phyloP scores from a whole-genome alignment of 2,888 invertebrate genomes.

The Scaptomyza reducta region DNA sequence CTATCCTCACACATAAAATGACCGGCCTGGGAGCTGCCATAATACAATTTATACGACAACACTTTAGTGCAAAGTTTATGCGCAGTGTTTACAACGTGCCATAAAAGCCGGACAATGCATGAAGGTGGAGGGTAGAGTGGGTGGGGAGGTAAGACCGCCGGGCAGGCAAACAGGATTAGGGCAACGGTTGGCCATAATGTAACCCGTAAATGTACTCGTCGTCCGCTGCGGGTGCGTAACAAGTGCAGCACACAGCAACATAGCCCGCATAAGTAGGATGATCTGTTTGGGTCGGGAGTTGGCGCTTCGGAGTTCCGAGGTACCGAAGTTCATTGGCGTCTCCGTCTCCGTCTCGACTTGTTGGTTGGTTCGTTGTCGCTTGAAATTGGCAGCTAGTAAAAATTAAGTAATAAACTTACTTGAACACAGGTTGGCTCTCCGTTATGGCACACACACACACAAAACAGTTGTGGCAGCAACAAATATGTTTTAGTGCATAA shows the following conservation, averaged over 20 bases:
- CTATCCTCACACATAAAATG: constrained; percentile 50
- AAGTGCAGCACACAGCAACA: constrained; percentile 56
- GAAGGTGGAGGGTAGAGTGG: neutral
- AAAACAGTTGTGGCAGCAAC: constrained; percentile 40
- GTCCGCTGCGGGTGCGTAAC: constrained; percentile 65
- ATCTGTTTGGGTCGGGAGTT: constrained; percentile 18
- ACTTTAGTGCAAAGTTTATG: constrained; percentile 79
- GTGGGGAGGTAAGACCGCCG: too few species aligned
- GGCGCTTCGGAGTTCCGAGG: neutral
- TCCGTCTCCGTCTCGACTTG: constrained; percentile 22
- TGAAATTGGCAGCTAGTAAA: constrained; percentile 78
- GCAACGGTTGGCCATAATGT: constrained; percentile 57
- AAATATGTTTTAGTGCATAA: constrained; percentile 49
- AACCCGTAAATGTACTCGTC: constrained; percentile 56
- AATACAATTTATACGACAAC: constrained; percentile 80
- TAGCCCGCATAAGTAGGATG: constrained; percentile 61
- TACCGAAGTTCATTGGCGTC: constrained; percentile 41
- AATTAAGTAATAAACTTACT: constrained; percentile 76
- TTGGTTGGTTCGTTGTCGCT: constrained; percentile 52
- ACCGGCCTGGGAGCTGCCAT: constrained; percentile 76
- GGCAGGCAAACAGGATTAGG: constrained; percentile 35
- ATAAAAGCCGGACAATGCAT: constrained; percentile 76
- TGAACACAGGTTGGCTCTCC: constrained; percentile 52
- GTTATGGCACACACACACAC: constrained; percentile 22
- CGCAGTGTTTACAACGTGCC: constrained; percentile 77